These are phyloP conservation scores for Paelopatides confundens DNA, from an alignment of 53 echinoderm and acorn worm genomes.

Conservation along the genomic window DNA sequence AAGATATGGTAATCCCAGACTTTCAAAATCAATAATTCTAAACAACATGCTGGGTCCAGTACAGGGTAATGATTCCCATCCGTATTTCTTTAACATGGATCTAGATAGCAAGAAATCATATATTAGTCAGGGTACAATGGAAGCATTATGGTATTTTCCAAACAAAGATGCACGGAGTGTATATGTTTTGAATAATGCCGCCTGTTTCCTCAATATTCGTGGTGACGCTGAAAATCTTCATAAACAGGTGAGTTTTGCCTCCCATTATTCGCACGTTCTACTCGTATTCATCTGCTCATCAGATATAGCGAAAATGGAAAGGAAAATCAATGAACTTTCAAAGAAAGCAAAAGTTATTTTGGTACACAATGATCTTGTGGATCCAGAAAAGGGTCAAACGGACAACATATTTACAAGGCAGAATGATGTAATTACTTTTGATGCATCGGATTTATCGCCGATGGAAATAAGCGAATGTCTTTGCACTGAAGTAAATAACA, in stretches of 20 bases:
- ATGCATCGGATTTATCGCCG: background rate
- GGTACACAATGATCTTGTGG: no score
- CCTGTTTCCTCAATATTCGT: conserved; percentile 1
- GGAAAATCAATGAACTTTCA: no score
- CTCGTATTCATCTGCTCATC: background rate
- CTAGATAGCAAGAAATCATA: background rate
- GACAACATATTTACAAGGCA: background rate
- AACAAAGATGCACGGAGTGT: background rate
- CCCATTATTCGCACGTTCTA: background rate
- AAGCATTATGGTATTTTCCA: conserved; percentile 16
- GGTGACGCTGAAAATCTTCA: background rate
- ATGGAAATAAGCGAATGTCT: background rate
- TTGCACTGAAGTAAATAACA: background rate
- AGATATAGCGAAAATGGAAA: background rate
- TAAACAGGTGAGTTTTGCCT: background rate
- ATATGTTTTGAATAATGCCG: background rate
- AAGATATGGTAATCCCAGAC: background rate
- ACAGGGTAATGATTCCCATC: conserved; percentile 37
- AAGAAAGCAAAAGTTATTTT: no score
- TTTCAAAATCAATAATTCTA: conserved; percentile 5
- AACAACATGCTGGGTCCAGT: conserved; percentile 33
- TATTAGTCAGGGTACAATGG: background rate
- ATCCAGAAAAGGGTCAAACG: no score
- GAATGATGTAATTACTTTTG: background rate
- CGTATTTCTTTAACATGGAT: conserved; percentile 6